These are phyloP conservation scores for Rotaria sp. DNA, from an alignment of 2,888 invertebrate genomes.

Conservation along the genomic window DNA sequence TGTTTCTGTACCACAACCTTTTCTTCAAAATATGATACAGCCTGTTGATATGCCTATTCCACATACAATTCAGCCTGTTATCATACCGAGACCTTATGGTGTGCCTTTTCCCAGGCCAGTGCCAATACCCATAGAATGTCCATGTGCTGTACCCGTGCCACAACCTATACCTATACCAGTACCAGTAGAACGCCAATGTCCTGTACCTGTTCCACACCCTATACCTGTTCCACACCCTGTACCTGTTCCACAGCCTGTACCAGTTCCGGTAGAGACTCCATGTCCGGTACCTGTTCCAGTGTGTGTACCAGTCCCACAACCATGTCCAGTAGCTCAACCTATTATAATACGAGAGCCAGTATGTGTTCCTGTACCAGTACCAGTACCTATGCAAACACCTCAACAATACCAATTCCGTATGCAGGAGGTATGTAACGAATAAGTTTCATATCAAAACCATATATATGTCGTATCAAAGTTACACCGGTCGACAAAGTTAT, in stretches of 20 bases:
- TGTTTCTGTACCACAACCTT: not conserved
- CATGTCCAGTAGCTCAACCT: not conserved
- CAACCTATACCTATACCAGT: not conserved
- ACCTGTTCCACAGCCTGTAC: not conserved
- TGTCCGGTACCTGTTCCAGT: not conserved
- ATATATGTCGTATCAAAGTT: no score
- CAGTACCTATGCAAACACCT: not conserved
- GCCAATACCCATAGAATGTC: not conserved
- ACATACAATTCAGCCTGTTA: not conserved
- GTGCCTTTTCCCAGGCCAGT: not conserved
- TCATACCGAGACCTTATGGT: not conserved
- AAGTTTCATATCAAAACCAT: no score
- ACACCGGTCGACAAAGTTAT: no score
- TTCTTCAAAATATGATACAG: not conserved
- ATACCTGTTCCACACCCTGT: not conserved
- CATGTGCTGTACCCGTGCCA: not conserved
- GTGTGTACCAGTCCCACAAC: not conserved
- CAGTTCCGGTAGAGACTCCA: not conserved
- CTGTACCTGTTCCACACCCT: not conserved
- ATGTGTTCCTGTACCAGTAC: not conserved
- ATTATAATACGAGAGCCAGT: not conserved
- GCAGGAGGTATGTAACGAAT: not conserved
- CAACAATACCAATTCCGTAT: not conserved
- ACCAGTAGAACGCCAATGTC: not conserved
- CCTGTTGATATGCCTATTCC: not conserved